Evolutionary conservation across 2,113 vertebrate species (phyloP), one percentile per base, ranked within the genome.

Genomic region (Leptodactylus fuscus): DNA sequence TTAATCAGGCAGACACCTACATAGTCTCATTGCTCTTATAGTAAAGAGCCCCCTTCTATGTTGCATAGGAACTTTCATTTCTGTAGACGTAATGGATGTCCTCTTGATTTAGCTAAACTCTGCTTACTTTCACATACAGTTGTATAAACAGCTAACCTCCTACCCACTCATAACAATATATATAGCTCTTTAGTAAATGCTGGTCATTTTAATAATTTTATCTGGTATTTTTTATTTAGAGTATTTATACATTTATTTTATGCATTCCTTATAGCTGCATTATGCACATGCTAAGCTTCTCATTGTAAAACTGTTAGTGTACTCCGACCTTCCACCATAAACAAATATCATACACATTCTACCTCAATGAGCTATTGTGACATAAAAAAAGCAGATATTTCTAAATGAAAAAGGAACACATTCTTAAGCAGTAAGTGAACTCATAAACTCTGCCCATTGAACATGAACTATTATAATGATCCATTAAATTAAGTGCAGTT

Each of bases 401-500:
- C 58, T 24, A 60, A 76, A 82, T 76, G 55, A 29, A 44, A 80
- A 71, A 65, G 44, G 67, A 76, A 67, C 75, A 70, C 38, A 67
- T 77, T 77, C 55, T 78, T 38, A 53, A 85, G 48, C 75, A 46
- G 83, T 79, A 85, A 49, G 75, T 70, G 60, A 85, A 85, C 62
- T 85, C 62, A 85, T 80, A 85, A 78, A 71, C 75, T 71, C 46
- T 53, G 36, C 18, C 83, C 62, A 85, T 71, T 85, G 76, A 85
- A 77, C 34, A 85, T 58, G 83, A 80, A 70, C 83, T 71, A 73
- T 73, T 67, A 81, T 65, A 48, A 75, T 85, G 81, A 88, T 89
- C 11, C 71, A 29, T 55, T 83, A 8, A 88, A 86, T 90, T 88
- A 27, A 87, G 85, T 88, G 85, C 27, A 81, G 74, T 55, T 82